These are phyloP conservation scores for Papilio machaon DNA, from an alignment of 1,140 invertebrate species.

Conservation along the genomic window DNA sequence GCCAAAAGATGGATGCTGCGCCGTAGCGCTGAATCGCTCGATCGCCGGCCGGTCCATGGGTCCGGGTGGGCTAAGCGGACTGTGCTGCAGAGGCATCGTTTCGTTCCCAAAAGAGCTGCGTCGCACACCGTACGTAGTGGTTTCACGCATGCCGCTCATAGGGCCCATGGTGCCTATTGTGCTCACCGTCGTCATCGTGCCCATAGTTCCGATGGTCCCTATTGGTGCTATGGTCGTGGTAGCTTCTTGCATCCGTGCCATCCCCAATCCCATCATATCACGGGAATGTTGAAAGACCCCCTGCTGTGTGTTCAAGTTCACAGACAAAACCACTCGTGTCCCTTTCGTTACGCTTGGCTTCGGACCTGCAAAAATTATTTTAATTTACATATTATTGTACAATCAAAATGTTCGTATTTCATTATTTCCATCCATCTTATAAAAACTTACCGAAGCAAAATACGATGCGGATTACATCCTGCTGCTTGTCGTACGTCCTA, in stretches of 20 bases:
- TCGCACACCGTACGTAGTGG: conserved; percentile 72
- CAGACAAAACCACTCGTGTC: conserved; percentile 83
- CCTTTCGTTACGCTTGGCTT: conserved; percentile 85
- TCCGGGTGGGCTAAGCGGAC: conserved; percentile 77
- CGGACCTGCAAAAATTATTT: conserved; percentile 77
- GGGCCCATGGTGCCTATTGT: conserved; percentile 62
- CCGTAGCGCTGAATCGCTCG: conserved; percentile 68
- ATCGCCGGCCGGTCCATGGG: conserved; percentile 71
- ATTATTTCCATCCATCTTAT: conserved; percentile 20
- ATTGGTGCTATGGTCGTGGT: conserved; percentile 58
- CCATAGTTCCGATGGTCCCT: conserved; percentile 55
- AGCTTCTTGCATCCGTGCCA: conserved; percentile 69
- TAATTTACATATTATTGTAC: background rate
- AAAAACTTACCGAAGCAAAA: conserved; percentile 76
- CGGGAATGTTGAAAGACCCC: conserved; percentile 74
- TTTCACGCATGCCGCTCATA: conserved; percentile 73
- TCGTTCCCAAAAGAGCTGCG: conserved; percentile 80
- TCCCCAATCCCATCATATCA: conserved; percentile 72
- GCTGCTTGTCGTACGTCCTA: conserved; percentile 78
- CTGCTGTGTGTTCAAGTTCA: conserved; percentile 79
- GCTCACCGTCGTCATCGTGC: conserved; percentile 50
- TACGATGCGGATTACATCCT: conserved; percentile 78
- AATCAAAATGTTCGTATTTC: too few relatives aligned
- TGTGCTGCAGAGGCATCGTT: conserved; percentile 71
- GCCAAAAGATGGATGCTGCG: conserved; percentile 67